These are phyloP conservation scores for Bujurquina vittata DNA, from an alignment of 2,113 vertebrate species.

Conservation along the genomic window DNA sequence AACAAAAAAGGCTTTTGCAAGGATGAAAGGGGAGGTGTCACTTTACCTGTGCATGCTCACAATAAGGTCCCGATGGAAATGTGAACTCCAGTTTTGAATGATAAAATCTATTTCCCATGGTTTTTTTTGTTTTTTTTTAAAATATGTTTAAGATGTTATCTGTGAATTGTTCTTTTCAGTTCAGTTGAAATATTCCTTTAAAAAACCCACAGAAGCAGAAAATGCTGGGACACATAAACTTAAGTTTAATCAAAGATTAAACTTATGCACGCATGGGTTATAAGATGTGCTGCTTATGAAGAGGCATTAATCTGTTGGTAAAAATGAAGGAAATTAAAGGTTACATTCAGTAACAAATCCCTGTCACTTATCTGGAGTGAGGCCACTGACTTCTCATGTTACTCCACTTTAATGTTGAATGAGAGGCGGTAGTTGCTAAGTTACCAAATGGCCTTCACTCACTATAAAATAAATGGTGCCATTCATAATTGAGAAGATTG, in stretches of 20 bases:
- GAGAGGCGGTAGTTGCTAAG: slow-evolving; percentile 72
- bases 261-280: not conserved
- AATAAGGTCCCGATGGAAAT: slow-evolving; percentile 67
- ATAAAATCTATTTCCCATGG: slow-evolving; percentile 49
- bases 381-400: slow-evolving; percentile 68
- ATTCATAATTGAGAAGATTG: slow-evolving; percentile 71
- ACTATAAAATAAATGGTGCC: slow-evolving; percentile 64
- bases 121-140: not conserved
- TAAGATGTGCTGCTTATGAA: not conserved
- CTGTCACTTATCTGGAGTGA: slow-evolving; percentile 45
- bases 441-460: slow-evolving; percentile 44
- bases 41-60: slow-evolving; percentile 64
- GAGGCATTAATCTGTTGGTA: not conserved
- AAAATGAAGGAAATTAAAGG: slow-evolving; percentile 22
- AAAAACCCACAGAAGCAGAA: not conserved
- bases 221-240: not conserved
- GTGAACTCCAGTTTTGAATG: slow-evolving; percentile 39
- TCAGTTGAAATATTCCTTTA: not conserved
- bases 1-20: slow-evolving; percentile 62
- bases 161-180: not conserved
- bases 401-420: slow-evolving; percentile 78
- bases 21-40: slow-evolving; percentile 72
- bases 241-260: not conserved
- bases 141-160: slow-evolving; percentile 23
- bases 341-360: slow-evolving; percentile 66